phyloP scores from a whole-genome alignment of 2,797 vertebrate genomes.

The Fratercula arctica region DNA sequence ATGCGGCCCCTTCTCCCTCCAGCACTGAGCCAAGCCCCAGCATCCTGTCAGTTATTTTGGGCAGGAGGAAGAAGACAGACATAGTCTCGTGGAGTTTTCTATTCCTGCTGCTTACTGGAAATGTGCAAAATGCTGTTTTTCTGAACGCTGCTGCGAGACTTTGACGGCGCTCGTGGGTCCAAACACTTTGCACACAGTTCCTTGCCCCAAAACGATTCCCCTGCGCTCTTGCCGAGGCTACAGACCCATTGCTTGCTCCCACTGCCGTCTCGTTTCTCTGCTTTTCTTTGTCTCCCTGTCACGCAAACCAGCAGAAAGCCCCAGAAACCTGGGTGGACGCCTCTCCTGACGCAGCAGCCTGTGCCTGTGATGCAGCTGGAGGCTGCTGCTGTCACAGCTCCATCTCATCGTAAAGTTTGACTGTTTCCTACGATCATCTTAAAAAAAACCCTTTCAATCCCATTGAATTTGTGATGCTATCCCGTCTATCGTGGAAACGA shows the following conservation, averaged over 20 bases:
- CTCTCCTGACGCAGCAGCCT: neutral
- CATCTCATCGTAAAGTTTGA: neutral
- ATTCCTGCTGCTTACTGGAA: neutral
- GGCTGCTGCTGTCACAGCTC: neutral
- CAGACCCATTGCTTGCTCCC: neutral
- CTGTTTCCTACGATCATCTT: neutral
- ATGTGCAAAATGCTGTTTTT: neutral
- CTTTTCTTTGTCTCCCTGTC: neutral
- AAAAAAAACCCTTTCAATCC: neutral
- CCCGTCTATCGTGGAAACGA: rapidly evolving
- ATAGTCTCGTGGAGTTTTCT: neutral
- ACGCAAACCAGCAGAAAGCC: neutral
- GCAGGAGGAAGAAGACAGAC: neutral
- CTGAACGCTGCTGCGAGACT: neutral
- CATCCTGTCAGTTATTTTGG: neutral
- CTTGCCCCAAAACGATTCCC: neutral
- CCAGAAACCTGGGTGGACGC: neutral
- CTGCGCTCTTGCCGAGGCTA: rapidly evolving
- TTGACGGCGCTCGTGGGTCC: rapidly evolving
- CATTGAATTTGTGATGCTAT: neutral
- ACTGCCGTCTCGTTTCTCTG: neutral
- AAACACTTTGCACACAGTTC: rapidly evolving
- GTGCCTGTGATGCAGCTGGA: neutral
- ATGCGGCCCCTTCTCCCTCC: neutral
- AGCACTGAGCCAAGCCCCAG: neutral